Conservation (phyloP, 1,140 invertebrate genomes). For the Papilio helenus region DNA sequence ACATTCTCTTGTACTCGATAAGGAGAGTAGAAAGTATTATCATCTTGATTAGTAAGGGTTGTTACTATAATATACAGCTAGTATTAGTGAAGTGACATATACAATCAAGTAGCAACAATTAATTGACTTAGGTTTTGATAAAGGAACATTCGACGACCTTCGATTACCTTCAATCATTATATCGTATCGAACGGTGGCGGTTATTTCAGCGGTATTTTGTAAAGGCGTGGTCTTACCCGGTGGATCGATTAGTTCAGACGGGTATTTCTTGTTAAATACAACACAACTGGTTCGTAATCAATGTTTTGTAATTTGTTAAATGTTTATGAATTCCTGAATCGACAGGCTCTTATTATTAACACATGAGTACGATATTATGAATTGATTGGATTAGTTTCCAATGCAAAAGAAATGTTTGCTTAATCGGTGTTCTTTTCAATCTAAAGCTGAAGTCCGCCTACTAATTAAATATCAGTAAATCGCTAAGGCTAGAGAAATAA, state of each 20-base stretch:
- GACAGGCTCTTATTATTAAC: neutral
- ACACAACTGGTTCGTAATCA: neutral
- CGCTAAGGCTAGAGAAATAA: neutral
- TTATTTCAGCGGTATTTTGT: constrained; percentile 16
- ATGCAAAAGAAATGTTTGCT: neutral
- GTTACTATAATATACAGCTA: neutral
- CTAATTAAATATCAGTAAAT: neutral
- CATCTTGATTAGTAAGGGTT: neutral
- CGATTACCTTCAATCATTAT: constrained; percentile 12
- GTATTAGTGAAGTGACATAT: neutral
- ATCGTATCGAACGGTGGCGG: neutral
- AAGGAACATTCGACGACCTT: neutral
- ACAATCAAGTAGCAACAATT: no score
- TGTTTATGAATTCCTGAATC: neutral
- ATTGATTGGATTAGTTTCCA: neutral
- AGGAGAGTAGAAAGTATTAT: neutral
- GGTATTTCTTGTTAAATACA: constrained; percentile 13
- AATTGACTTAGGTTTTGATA: neutral
- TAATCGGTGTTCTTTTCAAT: neutral
- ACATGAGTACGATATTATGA: neutral
- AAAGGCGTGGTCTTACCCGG: constrained; percentile 12
- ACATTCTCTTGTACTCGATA: neutral
- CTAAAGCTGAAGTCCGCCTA: neutral
- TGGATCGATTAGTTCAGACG: neutral
- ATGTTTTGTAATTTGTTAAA: constrained; percentile 7